Evolutionary conservation across 2,797 vertebrate genomes (phyloP).

Genomic region (Girardinus metallicus): DNA sequence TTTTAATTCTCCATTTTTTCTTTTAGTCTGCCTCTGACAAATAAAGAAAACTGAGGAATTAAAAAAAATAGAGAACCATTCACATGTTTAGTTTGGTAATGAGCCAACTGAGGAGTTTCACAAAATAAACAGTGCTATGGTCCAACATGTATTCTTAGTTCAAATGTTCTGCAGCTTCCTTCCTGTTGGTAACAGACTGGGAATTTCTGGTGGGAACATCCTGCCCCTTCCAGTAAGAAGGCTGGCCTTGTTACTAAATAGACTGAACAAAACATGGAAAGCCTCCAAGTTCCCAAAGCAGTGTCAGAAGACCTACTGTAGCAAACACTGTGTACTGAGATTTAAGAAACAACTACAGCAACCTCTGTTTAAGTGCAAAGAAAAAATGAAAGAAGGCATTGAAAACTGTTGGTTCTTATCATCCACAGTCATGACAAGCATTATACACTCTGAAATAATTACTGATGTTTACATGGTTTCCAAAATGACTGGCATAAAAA

Average conservation of each 20-base stretch:
- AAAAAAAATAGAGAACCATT: neutral
- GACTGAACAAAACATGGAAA: constrained; percentile 50
- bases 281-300: constrained; percentile 23
- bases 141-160: constrained; percentile 48
- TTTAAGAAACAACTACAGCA: constrained; percentile 6
- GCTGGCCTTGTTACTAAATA: constrained; percentile 30
- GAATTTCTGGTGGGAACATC: constrained; percentile 48
- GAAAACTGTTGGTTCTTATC: constrained; percentile 3
- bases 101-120: constrained; percentile 5
- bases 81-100: constrained; percentile 3
- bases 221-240: constrained; percentile 25
- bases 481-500: neutral
- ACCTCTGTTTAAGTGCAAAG: constrained; percentile 7
- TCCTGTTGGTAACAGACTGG: constrained; percentile 36
- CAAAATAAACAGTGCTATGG: constrained; percentile 1
- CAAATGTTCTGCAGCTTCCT: constrained; percentile 55
- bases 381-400: neutral
- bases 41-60: neutral
- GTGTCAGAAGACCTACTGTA: constrained; percentile 8
- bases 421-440: neutral
- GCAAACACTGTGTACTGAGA: constrained; percentile 54
- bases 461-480: neutral
- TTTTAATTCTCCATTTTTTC: neutral
- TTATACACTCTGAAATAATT: neutral
- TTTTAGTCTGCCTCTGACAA: constrained; percentile 3